Base-by-base conservation (phyloP, 2,113 vertebrate genomes). In the Merops nubicus region DNA sequence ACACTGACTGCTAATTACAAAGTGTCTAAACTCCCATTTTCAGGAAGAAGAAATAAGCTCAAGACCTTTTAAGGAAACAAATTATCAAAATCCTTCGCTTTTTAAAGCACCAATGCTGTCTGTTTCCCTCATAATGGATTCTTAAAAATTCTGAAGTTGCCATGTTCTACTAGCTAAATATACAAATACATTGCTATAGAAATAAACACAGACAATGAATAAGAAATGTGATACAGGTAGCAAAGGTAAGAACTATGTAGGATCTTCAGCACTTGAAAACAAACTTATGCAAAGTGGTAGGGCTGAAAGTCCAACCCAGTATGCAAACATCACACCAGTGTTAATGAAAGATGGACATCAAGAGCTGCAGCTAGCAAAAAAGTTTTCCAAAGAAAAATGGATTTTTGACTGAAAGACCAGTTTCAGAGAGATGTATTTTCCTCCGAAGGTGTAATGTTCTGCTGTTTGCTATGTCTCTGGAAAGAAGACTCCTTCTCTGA, bases 51-150 rank as follows among this genome's bases (percentile, higher is more conserved):
- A 96, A 97, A 88, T 74, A 38, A 91, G n/a, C 43, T 51, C 59
- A 54, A 88, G 11, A 42, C 62, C 86, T 47, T 70, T 84, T 31
- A 68, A 9, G n/a, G 42, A 81, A 78, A 59, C 20, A 85, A 65
- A 89, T 74, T 29, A 36, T 83, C 54, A 80, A 93, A 93, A 94
- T 89, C 42, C 56, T 94, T 89, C 38, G 47, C 18, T 78, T 92
- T 60, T 51, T 23, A 28, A 62, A 85, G 36, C 50, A 50, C 23
- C 56, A 72, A 67, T 53, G 4, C 70, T 47, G 11, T 47, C 64
- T 45, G 3, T 53, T 81, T 77, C 29, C 34, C 14, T 60, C 74
- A 33, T 5, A 31, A 74, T 15, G 16, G 42, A 36, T n/a, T 77
- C 42, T 45, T 65, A 42, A 0, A 76, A 90, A 78, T 48, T 72